Base-by-base conservation (phyloP, 2,113 vertebrate species). In the Calidris pugnax region DNA sequence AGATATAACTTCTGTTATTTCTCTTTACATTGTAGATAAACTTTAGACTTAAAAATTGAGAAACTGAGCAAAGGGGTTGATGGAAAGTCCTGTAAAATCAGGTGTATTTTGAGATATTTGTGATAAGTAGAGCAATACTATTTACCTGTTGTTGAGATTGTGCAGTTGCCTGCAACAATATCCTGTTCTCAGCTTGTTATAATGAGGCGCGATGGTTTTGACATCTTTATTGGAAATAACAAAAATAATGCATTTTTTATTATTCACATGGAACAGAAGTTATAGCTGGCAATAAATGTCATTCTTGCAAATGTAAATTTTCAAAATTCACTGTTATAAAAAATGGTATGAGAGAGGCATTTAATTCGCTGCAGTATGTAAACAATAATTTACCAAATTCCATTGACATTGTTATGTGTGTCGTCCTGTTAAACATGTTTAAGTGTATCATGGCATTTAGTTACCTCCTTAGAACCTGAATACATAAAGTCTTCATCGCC, bases 211-310 rank as follows among this genome's bases (percentile, higher is more conserved):
- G 69, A 14, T 53, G 69, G 19, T 2, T 93, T 78, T 85, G 93
- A 93, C 85, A 87, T 60, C 81, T 91, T 91, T 63, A 93, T 72
- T 87, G 43, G 82, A 71, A 89, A 87, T 9, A 71, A 63, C 48
- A 66, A 33, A 89, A 91, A 87, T 51, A 78, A 78, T 63, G 85
- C 32, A 12, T 39, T 50, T 84, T 87, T 91, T 81, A 67, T 89
- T 47, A 39, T 75, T 87, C 47, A 1, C 24, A 37, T n/a, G 22
- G 84, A 62, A 21, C 76, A 62, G 23, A 39, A 87, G 75, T 76
- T 96, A 72, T 10, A 51, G 77, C 32, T 80, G 55, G 91, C 60
- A 89, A 43, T 88, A 96, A 93, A 85, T 41, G 60, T 66, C 60
- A 41, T 33, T 39, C 68, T 57, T 27, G 8, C 15, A 47, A 72